phyloP scores from a whole-genome alignment of 2,888 invertebrate genomes.

The Chouioia cunea region DNA sequence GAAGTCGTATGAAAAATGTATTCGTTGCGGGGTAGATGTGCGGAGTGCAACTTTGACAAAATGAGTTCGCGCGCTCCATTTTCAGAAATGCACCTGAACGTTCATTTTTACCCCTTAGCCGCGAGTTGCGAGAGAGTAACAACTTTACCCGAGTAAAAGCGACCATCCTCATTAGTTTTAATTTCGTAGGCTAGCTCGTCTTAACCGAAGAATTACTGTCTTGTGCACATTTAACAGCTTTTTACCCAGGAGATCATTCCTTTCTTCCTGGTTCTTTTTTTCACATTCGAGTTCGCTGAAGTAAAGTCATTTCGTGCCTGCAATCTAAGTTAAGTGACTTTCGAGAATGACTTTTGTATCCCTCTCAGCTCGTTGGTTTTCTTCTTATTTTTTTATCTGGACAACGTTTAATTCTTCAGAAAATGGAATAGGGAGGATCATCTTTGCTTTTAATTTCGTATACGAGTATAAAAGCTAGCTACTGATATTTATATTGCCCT shows the following conservation, averaged over 20 bases:
- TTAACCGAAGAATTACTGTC: conserved; percentile 43
- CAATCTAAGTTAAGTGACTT: conserved; percentile 69
- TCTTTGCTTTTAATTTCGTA: background rate
- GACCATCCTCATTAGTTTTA: conserved; percentile 45
- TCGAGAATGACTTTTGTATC: conserved; percentile 57
- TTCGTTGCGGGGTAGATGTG: no score
- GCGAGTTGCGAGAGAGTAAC: background rate
- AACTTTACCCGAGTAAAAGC: background rate
- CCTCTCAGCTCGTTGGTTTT: background rate
- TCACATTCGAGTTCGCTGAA: conserved; percentile 45
- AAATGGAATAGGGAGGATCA: background rate
- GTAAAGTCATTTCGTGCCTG: conserved; percentile 67
- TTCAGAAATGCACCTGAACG: no score
- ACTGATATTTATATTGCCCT: conserved; percentile 41
- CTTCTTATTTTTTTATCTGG: conserved; percentile 3
- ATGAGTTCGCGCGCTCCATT: no score
- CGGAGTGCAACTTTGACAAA: no score
- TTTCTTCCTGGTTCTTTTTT: background rate
- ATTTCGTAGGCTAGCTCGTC: conserved; percentile 22
- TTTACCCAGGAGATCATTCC: conserved; percentile 27
- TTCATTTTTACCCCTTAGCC: background rate
- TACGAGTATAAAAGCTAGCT: conserved; percentile 3
- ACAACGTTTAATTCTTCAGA: no score
- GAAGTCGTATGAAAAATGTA: no score
- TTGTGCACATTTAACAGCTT: conserved; percentile 41